Evolutionary conservation across 1,140 invertebrate species (phyloP).

Genomic region (Hylaeus volcanicus): DNA sequence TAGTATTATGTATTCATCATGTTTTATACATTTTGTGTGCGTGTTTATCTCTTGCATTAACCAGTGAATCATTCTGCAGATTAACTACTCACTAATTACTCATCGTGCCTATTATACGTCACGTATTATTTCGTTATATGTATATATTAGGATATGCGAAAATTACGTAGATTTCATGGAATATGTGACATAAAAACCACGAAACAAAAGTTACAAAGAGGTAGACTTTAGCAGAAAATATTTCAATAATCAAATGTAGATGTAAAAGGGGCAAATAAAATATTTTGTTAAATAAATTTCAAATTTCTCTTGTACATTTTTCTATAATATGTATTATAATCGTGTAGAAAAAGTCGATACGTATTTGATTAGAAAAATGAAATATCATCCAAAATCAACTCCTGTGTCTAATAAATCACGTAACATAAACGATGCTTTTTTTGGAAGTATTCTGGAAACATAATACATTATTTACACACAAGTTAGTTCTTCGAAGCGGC

Average conservation of each 20-base stretch:
- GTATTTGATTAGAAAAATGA: not conserved
- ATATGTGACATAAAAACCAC: not conserved
- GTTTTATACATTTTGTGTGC: not conserved
- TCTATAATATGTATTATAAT: not conserved
- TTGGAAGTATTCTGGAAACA: slow-evolving; percentile 81
- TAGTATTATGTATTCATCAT: not conserved
- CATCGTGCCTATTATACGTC: not conserved
- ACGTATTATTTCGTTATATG: not conserved
- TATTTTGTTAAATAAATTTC: slow-evolving; percentile 40
- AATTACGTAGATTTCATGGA: not conserved
- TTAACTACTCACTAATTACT: slow-evolving; percentile 3
- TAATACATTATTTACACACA: slow-evolving; percentile 28
- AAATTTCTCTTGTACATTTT: not conserved
- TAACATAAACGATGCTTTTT: slow-evolving; percentile 83
- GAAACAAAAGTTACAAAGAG: not conserved
- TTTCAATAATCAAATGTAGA: not conserved
- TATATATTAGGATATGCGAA: not conserved
- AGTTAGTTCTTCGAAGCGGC: not conserved
- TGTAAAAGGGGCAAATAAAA: slow-evolving; percentile 48
- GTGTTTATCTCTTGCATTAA: slow-evolving; percentile 8
- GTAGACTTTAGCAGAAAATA: not conserved
- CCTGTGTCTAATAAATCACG: slow-evolving; percentile 84
- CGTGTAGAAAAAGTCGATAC: not conserved
- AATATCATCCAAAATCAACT: slow-evolving; percentile 83
- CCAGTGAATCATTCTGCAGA: slow-evolving; percentile 26